phyloP scores from a whole-genome alignment of 2,797 vertebrate genomes.

The Nothura maculosa region DNA sequence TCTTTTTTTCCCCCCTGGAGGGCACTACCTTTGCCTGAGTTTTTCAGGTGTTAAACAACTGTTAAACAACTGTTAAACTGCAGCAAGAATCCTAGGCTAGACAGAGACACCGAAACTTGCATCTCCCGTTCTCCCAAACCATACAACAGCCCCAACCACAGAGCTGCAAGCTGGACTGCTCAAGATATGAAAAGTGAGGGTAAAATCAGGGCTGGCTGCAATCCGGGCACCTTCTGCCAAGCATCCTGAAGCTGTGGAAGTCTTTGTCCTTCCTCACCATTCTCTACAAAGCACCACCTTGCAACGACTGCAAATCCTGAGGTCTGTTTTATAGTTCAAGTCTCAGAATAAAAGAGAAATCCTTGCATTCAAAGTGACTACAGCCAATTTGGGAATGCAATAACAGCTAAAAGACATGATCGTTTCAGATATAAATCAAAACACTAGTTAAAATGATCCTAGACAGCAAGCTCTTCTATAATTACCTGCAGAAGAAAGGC shows the following conservation, averaged over 20 bases:
- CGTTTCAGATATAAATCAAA: not conserved
- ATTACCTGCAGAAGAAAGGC: not conserved
- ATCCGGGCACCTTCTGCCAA: not conserved
- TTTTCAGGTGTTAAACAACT: not conserved
- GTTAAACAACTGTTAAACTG: not conserved
- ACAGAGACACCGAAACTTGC: accelerated
- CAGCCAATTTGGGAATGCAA: not conserved
- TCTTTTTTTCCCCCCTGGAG: not conserved
- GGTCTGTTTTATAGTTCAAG: not conserved
- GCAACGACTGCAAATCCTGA: not conserved
- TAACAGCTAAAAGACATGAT: not conserved
- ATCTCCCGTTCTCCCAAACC: not conserved
- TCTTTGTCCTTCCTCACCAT: not conserved
- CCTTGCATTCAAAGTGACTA: not conserved
- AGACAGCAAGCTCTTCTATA: not conserved
- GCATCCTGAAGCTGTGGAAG: not conserved
- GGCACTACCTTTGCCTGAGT: not conserved
- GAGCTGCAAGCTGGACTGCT: not conserved
- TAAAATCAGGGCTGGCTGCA: not conserved
- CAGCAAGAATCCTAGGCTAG: not conserved
- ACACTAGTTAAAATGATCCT: not conserved
- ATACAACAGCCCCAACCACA: not conserved
- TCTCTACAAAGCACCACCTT: not conserved
- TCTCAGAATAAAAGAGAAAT: not conserved
- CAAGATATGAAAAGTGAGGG: not conserved